phyloP scores from a whole-genome alignment of 2,888 invertebrate genomes.

The Drepanosiphum platanoidis region DNA sequence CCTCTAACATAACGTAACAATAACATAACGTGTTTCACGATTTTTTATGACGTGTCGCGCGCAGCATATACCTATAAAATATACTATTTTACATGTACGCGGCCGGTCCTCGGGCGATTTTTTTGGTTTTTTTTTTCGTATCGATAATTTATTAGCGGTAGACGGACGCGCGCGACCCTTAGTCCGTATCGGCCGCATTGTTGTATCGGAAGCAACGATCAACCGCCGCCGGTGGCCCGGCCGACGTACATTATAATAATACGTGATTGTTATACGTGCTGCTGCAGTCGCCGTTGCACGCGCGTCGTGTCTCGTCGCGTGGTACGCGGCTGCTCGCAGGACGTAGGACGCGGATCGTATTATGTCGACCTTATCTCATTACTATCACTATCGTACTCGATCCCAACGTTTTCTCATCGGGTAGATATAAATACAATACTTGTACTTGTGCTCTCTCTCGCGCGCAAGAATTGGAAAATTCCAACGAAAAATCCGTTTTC shows the following conservation, averaged over 20 bases:
- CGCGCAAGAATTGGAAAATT: no score
- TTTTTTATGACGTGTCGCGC: background rate
- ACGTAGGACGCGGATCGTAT: background rate
- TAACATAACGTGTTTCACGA: no score
- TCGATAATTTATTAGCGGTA: background rate
- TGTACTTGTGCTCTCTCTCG: no score
- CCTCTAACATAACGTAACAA: no score
- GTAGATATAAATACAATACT: no score
- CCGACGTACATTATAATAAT: background rate
- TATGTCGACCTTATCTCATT: background rate
- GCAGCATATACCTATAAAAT: background rate
- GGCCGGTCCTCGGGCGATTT: background rate
- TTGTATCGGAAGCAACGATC: slow-evolving; percentile 40
- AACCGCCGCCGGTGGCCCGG: slow-evolving; percentile 27
- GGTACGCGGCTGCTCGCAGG: background rate
- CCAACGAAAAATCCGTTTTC: no score
- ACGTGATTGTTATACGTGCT: background rate
- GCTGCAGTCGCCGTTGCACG: background rate
- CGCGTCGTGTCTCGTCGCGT: background rate
- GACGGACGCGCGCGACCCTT: slow-evolving; percentile 10
- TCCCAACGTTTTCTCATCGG: no score
- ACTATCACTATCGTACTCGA: background rate
- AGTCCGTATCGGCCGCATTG: no score
- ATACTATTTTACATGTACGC: background rate
- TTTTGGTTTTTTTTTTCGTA: background rate